A percentile compares a stretch with the other conserved stretches of the same genome.
Conservation (phyloP, 2,113 vertebrate species). For the Leucoraja erinaceus region DNA sequence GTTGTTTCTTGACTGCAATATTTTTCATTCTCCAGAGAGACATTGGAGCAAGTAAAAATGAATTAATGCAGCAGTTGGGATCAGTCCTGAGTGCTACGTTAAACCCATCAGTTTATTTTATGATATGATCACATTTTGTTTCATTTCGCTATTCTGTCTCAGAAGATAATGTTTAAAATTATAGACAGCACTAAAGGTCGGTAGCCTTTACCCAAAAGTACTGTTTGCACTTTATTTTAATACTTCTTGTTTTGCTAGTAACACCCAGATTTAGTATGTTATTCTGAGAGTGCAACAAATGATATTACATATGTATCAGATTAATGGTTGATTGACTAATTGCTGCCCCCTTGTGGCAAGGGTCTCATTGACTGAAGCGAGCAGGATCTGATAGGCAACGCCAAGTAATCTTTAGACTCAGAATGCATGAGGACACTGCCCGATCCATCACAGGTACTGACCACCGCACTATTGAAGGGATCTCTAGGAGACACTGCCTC, state of each 20-base stretch:
- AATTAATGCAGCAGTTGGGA: not conserved
- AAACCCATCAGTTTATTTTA: not conserved
- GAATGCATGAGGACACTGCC: too few species aligned
- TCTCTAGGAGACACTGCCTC: too few species aligned
- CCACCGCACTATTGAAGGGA: too few species aligned
- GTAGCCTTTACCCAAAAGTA: not conserved
- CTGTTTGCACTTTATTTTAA: not conserved
- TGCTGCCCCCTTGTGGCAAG: constrained; percentile 31
- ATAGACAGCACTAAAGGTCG: not conserved
- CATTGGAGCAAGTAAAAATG: not conserved
- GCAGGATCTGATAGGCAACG: not conserved
- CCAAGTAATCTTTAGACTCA: not conserved
- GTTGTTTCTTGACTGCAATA: not conserved
- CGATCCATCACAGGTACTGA: too few species aligned
- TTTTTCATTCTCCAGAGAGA: not conserved
- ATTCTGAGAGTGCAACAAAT: not conserved
- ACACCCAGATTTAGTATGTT: not conserved
- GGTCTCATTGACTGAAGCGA: not conserved
- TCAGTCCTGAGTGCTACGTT: not conserved
- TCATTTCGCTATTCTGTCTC: not conserved
- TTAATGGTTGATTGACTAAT: constrained; percentile 36
- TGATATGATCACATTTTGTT: not conserved
- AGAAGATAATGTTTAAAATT: not conserved
- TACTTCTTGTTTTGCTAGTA: not conserved
- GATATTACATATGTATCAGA: not conserved